Evolutionary conservation across 2,797 vertebrate species (phyloP).

Genomic region (Pseudomugil tenellus): DNA sequence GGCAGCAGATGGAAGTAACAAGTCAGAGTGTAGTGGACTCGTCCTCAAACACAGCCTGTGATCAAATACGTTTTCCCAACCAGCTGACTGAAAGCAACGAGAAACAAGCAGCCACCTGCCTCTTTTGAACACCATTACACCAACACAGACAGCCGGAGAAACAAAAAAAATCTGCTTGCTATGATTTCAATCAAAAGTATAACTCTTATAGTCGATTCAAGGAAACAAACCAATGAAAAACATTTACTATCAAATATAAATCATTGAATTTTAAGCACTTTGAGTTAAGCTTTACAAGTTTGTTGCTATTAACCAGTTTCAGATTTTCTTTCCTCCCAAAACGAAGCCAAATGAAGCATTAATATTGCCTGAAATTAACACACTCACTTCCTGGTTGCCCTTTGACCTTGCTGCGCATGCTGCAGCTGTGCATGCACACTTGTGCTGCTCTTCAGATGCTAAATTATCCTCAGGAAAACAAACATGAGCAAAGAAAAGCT

Average conservation of each 20-base stretch:
- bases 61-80: conserved; percentile 12
- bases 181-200: background rate
- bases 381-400: background rate
- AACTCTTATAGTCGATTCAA: background rate
- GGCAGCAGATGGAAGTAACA: background rate
- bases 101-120: conserved; percentile 15
- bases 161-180: background rate
- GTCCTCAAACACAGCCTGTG: background rate
- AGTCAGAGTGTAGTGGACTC: background rate
- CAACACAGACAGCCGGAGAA: background rate
- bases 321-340: background rate
- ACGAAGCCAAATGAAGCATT: background rate
- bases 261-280: background rate
- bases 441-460: background rate
- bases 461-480: background rate
- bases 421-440: conserved; percentile 1
- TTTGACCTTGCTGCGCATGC: background rate
- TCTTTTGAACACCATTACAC: background rate
- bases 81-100: conserved; percentile 14
- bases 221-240: background rate
- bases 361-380: background rate
- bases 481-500: background rate
- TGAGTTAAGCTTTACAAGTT: background rate
- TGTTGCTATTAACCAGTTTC: background rate
- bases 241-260: background rate